A percentile compares a stretch with the other conserved stretches of the same genome.
Evolutionary conservation across 1,140 invertebrate genomes (phyloP).

Genomic region (Trichogramma pretiosum): DNA sequence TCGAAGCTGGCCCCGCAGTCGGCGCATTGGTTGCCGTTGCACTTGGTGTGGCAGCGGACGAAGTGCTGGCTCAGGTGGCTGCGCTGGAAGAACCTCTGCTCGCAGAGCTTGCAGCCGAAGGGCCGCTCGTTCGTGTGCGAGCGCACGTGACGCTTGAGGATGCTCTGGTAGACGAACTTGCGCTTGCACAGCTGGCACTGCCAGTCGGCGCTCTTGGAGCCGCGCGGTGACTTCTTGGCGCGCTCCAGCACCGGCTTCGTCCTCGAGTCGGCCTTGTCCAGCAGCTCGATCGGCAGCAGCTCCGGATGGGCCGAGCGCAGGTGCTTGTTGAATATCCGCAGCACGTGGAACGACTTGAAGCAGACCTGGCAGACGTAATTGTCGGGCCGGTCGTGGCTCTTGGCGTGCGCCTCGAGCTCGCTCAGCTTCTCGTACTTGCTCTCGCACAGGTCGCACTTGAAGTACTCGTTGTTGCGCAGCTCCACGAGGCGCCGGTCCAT

Average conservation of each 20-base stretch:
- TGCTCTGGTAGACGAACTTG: slow-evolving; percentile 33
- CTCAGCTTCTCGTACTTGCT: no score
- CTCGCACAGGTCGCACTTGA: no score
- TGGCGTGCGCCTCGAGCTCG: no score
- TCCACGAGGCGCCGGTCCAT: no score
- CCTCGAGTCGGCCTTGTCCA: background rate
- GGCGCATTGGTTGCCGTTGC: slow-evolving; percentile 31
- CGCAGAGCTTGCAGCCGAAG: no score
- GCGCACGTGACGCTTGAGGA: no score
- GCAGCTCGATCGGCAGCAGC: background rate
- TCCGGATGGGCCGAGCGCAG: no score
- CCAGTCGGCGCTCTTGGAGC: slow-evolving; percentile 1
- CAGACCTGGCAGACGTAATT: slow-evolving; percentile 15
- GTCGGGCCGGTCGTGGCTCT: no score
- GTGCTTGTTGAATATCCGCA: no score
- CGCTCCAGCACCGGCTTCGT: background rate
- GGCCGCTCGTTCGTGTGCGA: no score
- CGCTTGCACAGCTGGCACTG: slow-evolving; percentile 28
- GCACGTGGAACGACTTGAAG: no score
- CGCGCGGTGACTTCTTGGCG: background rate
- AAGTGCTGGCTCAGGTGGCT: slow-evolving; percentile 49
- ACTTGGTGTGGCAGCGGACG: slow-evolving; percentile 47
- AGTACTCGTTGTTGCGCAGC: no score
- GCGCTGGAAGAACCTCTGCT: slow-evolving; percentile 48
- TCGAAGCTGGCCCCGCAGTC: slow-evolving; percentile 27